Evolutionary conservation across 2,888 invertebrate genomes (phyloP).

Genomic region (Meghimatium bilineatum): DNA sequence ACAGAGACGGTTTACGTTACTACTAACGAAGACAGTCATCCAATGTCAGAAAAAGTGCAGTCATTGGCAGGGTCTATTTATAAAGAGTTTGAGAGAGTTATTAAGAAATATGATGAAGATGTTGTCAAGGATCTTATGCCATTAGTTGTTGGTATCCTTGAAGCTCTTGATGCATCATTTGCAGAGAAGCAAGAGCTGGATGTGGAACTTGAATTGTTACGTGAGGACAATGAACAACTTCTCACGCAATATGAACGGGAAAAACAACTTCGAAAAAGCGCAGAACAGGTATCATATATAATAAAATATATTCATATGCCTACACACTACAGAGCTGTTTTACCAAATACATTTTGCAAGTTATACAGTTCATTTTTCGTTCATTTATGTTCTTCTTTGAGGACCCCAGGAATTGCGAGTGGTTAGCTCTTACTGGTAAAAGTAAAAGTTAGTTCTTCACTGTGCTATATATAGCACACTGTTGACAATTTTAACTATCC

Average conservation of each 20-base stretch:
- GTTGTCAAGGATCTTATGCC: constrained; percentile 99
- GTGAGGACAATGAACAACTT: constrained; percentile 99
- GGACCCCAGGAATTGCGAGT: no score
- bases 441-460: no score
- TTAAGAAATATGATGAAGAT: constrained; percentile 97
- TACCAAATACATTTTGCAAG: no score
- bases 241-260: constrained; percentile 99
- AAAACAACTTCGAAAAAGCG: constrained; percentile 93
- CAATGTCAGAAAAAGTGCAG: constrained; percentile 99
- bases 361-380: no score
- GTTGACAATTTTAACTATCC: no score
- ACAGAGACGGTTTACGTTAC: constrained; percentile 93
- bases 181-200: constrained; percentile 98
- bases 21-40: constrained; percentile 88
- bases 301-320: no score
- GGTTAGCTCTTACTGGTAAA: no score
- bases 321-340: no score
- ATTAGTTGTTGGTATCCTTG: constrained; percentile 96
- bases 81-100: constrained; percentile 99
- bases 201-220: constrained; percentile 95
- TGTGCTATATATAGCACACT: no score
- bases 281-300: constrained; percentile 82
- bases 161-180: constrained; percentile 96
- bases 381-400: no score
- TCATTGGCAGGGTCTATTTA: constrained; percentile 97